A percentile compares a stretch with the other conserved stretches of the same genome.
phyloP scores from a whole-genome alignment of 2,797 vertebrate genomes.

The Sandelia bainsii region DNA sequence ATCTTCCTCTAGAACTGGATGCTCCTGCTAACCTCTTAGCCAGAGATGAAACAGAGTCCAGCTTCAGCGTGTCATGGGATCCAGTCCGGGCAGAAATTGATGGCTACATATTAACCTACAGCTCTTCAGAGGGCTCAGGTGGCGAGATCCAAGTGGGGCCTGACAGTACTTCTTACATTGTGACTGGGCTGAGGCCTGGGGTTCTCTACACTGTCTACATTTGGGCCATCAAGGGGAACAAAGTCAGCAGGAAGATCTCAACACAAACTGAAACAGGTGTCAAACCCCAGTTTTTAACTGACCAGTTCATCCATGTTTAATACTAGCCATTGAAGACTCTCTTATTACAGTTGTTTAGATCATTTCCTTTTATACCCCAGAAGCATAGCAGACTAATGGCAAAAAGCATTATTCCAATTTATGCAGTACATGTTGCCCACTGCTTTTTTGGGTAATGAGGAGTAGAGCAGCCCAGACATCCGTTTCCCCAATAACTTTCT shows the following conservation, averaged over 20 bases:
- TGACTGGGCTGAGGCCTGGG: slow-evolving; percentile 84
- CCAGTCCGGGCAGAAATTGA: slow-evolving; percentile 80
- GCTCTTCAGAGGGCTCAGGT: slow-evolving; percentile 76
- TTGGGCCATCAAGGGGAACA: slow-evolving; percentile 85
- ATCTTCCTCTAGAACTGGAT: slow-evolving; percentile 79
- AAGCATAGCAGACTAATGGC: slow-evolving; percentile 15
- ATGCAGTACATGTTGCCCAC: slow-evolving; percentile 24
- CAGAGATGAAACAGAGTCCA: slow-evolving; percentile 80
- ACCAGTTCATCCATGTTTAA: slow-evolving; percentile 6
- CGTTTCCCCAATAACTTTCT: slow-evolving; percentile 26
- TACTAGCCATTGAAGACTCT: background rate
- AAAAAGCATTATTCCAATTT: slow-evolving; percentile 22
- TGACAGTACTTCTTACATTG: slow-evolving; percentile 71
- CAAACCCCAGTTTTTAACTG: slow-evolving; percentile 8
- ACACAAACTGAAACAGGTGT: slow-evolving; percentile 85
- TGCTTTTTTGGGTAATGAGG: slow-evolving; percentile 22
- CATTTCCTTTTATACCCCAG: background rate
- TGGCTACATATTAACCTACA: slow-evolving; percentile 85
- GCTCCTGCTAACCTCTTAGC: slow-evolving; percentile 82
- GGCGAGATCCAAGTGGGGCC: slow-evolving; percentile 77
- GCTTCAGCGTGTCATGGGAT: slow-evolving; percentile 84
- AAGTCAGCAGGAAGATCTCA: slow-evolving; percentile 80
- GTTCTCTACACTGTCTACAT: slow-evolving; percentile 80
- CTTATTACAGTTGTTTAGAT: slow-evolving; percentile 18
- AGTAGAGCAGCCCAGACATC: slow-evolving; percentile 27